phyloP scores from a whole-genome alignment of 2,888 invertebrate genomes.

The Cantharis rufa region DNA sequence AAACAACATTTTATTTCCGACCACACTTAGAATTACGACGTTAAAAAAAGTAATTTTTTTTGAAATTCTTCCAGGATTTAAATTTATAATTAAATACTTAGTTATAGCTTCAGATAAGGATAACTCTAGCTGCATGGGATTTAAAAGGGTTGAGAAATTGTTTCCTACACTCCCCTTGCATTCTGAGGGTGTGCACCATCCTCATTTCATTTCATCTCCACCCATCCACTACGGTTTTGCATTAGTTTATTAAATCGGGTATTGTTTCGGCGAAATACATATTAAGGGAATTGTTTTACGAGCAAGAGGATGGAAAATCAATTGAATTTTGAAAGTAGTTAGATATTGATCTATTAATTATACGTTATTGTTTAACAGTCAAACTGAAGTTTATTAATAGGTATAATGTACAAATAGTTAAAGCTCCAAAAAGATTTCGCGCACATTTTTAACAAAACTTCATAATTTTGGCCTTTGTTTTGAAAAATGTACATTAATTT shows the following conservation, averaged over 20 bases:
- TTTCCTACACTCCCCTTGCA: slow-evolving; percentile 37
- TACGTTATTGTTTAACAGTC: background rate
- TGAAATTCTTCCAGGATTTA: background rate
- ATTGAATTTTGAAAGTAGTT: slow-evolving; percentile 26
- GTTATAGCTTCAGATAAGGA: slow-evolving; percentile 47
- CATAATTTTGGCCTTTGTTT: background rate
- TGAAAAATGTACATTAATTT: background rate
- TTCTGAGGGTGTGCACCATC: slow-evolving; percentile 48
- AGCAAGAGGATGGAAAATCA: slow-evolving; percentile 35
- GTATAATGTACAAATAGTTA: background rate
- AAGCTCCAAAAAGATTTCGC: background rate
- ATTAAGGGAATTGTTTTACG: slow-evolving; percentile 42
- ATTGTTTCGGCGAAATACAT: slow-evolving; percentile 46
- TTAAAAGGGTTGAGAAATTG: slow-evolving; percentile 44
- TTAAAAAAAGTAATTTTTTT: background rate
- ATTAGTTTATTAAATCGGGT: slow-evolving; percentile 52
- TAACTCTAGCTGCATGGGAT: slow-evolving; percentile 46
- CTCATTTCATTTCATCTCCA: slow-evolving; percentile 50
- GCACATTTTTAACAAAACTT: background rate
- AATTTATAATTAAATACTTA: slow-evolving; percentile 34
- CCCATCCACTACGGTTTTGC: slow-evolving; percentile 50
- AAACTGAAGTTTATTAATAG: background rate
- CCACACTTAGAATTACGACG: background rate
- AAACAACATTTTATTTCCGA: background rate
- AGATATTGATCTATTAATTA: background rate